These are phyloP conservation scores for Drosophila vallismaia DNA, from an alignment of 2,888 invertebrate genomes.

Conservation along the genomic window DNA sequence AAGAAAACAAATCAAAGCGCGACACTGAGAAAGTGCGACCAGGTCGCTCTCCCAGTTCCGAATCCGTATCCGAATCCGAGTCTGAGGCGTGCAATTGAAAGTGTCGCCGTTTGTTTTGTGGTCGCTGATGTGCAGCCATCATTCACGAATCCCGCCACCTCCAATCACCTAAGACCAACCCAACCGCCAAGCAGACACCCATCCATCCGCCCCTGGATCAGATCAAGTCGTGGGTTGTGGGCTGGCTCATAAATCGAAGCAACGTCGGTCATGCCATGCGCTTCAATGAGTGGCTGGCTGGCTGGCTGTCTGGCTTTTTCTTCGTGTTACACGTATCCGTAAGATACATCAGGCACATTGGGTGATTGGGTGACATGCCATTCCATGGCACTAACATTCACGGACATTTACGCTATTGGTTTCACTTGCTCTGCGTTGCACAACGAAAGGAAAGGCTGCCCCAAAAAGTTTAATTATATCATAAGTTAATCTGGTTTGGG, in stretches of 20 bases:
- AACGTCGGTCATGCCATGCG: slow-evolving; percentile 56
- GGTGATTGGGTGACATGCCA: slow-evolving; percentile 26
- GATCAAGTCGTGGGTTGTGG: slow-evolving; percentile 23
- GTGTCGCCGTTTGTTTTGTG: slow-evolving; percentile 60
- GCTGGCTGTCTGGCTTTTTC: slow-evolving; percentile 26
- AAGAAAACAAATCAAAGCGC: slow-evolving; percentile 52
- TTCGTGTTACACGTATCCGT: slow-evolving; percentile 49
- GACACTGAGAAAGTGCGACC: slow-evolving; percentile 40
- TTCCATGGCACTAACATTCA: slow-evolving; percentile 19
- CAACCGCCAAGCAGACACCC: background rate
- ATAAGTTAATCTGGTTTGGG: background rate
- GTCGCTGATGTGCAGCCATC: slow-evolving; percentile 66
- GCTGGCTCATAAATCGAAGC: slow-evolving; percentile 51
- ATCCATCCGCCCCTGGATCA: slow-evolving; percentile 2
- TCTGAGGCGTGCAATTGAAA: slow-evolving; percentile 71
- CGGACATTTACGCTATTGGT: slow-evolving; percentile 13
- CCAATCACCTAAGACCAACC: slow-evolving; percentile 4
- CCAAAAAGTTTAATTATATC: background rate
- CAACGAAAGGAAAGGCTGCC: slow-evolving; percentile 8
- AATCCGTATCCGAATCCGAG: slow-evolving; percentile 48
- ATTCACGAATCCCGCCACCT: slow-evolving; percentile 34
- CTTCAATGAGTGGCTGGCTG: slow-evolving; percentile 53
- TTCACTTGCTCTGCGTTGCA: slow-evolving; percentile 36
- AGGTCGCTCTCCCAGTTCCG: slow-evolving; percentile 16
- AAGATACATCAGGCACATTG: slow-evolving; percentile 27